Base-by-base conservation (phyloP, 2,797 vertebrate genomes). In the Apogon talboti region DNA sequence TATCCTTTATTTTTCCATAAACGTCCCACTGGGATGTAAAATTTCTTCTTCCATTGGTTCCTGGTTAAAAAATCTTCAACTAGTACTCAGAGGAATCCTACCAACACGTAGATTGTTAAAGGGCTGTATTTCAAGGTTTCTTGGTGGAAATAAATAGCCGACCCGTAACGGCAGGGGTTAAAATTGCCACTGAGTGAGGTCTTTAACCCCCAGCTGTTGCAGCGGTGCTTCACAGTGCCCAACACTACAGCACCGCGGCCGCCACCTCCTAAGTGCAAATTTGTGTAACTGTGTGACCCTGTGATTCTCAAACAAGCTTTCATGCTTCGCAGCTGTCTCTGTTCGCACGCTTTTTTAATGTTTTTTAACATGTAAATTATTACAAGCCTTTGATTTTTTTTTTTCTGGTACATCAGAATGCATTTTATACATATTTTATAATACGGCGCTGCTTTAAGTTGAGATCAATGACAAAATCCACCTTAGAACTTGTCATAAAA, bases 211-310 rank as follows among this genome's bases (percentile, higher is more conserved):
- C 15, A 14, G n/a, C 41, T 50, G 38, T 1, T 81, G 18, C 61
- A 14, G 44, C 33, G 0, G 14, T 49, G 52, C 65, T 55, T 49
- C 30, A 8, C 40, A n/a, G n/a, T 66, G 53, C 65, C 41, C 59
- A 40, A 33, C 64, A 49, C 49, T 37, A 47, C 43, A 57, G 44
- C 44, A 9, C 48, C 42, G 52, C 40, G 54, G 58, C 44, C 61
- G 65, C 52, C 56, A 46, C 48, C 44, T 72, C 59, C 61, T 74
- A 76, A 83, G 78, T 83, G 70, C 78, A 82, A 80, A 85, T 71
- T 55, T 77, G 69, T 82, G 74, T 80, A 72, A 41, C 76, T 62
- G 66, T 44, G 61, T 66, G 60, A 69, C 69, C 82, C 52, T 64
- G 67, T 73, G 47, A 73, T 30, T 19, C 54, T 66, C 43, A 69